phyloP scores from a whole-genome alignment of 2,888 invertebrate genomes.

The Cenopis cana region DNA sequence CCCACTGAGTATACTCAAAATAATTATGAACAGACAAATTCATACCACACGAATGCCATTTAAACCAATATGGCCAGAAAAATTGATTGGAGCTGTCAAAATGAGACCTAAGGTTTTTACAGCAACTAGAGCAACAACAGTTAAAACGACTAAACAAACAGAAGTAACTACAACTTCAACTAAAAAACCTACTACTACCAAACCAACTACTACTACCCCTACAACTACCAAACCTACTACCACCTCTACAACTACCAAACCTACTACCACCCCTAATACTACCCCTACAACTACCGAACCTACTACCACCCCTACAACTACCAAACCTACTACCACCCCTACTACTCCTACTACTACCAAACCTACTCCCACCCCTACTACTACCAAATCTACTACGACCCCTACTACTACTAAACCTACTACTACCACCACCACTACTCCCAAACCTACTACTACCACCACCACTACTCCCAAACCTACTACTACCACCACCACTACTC shows the following conservation, averaged over 20 bases:
- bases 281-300: too few species aligned
- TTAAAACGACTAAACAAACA: too few species aligned
- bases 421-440: background rate
- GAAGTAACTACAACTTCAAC: background rate
- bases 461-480: background rate
- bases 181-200: conserved; percentile 21
- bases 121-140: background rate
- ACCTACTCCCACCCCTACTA: too few species aligned
- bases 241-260: conserved; percentile 28
- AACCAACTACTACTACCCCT: conserved; percentile 6
- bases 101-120: background rate
- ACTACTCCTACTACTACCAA: too few species aligned
- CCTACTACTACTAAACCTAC: too few species aligned
- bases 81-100: background rate
- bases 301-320: too few species aligned
- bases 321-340: too few species aligned
- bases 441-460: background rate
- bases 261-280: conserved; percentile 8
- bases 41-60: conserved; percentile 26
- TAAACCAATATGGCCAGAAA: background rate
- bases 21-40: too few species aligned
- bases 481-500: background rate
- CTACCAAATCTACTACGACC: too few species aligned
- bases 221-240: conserved; percentile 1
- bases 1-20: conserved; percentile 60